Conservation (phyloP, 1,140 invertebrate genomes). For the Philotrypesis tridentata region DNA sequence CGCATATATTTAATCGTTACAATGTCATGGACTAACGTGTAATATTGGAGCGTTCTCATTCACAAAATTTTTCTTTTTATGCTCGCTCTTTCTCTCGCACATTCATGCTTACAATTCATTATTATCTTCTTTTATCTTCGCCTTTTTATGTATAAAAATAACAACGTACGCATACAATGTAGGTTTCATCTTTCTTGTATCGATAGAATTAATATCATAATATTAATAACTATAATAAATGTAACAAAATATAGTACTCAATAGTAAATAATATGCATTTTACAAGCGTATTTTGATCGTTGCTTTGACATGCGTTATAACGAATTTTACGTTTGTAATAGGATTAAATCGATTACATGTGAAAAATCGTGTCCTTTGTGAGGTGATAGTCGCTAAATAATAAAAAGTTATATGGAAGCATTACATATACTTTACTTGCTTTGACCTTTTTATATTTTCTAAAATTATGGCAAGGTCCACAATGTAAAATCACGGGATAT, state of each 20-base stretch:
- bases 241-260: slow-evolving; percentile 73
- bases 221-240: slow-evolving; percentile 72
- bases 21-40: slow-evolving; percentile 70
- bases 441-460: background rate
- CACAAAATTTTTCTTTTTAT: slow-evolving; percentile 43
- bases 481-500: slow-evolving; percentile 37
- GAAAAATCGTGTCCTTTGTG: slow-evolving; percentile 2
- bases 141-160: slow-evolving; percentile 58
- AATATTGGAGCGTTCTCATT: slow-evolving; percentile 54
- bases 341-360: slow-evolving; percentile 29
- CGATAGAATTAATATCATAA: slow-evolving; percentile 68
- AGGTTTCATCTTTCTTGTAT: slow-evolving; percentile 55
- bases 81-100: slow-evolving; percentile 38
- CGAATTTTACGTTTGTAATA: slow-evolving; percentile 28
- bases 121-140: slow-evolving; percentile 43
- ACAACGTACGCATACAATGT: slow-evolving; percentile 59
- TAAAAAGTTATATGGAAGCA: slow-evolving; percentile 29
- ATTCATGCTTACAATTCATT: slow-evolving; percentile 36
- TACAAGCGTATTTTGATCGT: slow-evolving; percentile 75
- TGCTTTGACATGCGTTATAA: slow-evolving; percentile 68
- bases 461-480: slow-evolving; percentile 44
- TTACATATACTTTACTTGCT: slow-evolving; percentile 27
- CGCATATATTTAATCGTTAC: slow-evolving; percentile 54
- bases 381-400: slow-evolving; percentile 17
- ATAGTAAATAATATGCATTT: slow-evolving; percentile 72